phyloP scores from a whole-genome alignment of 2,797 vertebrate species.

The Argya squamiceps region DNA sequence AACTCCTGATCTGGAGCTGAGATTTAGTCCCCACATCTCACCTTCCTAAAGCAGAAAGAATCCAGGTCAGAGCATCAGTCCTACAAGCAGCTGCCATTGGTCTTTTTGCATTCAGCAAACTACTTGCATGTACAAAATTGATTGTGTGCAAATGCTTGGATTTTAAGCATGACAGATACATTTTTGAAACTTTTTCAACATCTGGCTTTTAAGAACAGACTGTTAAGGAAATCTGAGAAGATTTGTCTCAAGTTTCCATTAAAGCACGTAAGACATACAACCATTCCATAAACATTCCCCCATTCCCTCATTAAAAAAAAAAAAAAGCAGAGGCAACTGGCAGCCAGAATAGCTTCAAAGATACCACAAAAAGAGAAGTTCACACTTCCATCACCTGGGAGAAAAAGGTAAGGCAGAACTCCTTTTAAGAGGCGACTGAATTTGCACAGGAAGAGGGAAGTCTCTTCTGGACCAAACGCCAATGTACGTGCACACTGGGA shows the following conservation, averaged over 20 bases:
- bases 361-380: neutral
- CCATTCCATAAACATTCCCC: neutral
- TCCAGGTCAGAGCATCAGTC: neutral
- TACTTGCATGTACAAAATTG: neutral
- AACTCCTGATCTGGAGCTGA: neutral
- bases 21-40: neutral
- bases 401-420: neutral
- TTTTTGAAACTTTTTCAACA: slow-evolving; percentile 10
- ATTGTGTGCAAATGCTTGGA: neutral
- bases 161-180: neutral
- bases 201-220: neutral
- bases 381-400: neutral
- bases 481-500: neutral
- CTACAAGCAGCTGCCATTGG: neutral
- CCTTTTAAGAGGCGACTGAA: neutral
- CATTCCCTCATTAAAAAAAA: neutral
- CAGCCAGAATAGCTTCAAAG: neutral
- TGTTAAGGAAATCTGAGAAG: neutral
- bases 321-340: neutral
- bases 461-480: neutral
- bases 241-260: slow-evolving; percentile 13
- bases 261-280: accelerated
- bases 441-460: neutral
- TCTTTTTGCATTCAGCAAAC: neutral
- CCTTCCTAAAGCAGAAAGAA: neutral